phyloP scores from a whole-genome alignment of 2,113 vertebrate species.

The Corvus moneduloides region DNA sequence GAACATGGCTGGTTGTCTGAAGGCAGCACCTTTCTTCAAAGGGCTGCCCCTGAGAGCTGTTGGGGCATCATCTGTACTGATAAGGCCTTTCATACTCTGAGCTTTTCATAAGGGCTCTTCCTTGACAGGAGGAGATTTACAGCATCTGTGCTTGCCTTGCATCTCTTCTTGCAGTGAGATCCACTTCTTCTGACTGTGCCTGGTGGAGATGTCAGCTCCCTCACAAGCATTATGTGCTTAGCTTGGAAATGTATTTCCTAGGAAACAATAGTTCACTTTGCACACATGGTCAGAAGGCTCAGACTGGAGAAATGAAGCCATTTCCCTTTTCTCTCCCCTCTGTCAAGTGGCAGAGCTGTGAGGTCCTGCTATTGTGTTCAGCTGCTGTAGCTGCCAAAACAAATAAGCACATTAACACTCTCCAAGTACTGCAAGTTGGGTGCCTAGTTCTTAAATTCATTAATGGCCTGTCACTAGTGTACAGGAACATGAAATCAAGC shows the following conservation, averaged over 20 bases:
- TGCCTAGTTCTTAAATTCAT: neutral
- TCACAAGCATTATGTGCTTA: neutral
- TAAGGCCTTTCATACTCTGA: neutral
- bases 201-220: neutral
- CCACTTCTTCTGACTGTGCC: neutral
- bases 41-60: neutral
- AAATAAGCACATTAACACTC: neutral
- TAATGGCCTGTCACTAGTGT: neutral
- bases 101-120: neutral
- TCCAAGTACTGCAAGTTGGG: neutral
- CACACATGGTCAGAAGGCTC: neutral
- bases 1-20: neutral
- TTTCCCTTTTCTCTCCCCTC: neutral
- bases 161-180: neutral
- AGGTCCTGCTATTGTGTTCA: neutral
- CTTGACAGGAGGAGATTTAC: neutral
- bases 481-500: neutral
- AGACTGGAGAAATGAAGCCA: neutral
- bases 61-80: neutral
- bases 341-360: neutral
- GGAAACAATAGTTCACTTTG: neutral
- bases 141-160: neutral
- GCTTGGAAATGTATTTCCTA: neutral
- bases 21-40: neutral
- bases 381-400: neutral